These are phyloP conservation scores for Drosophila mojavensis DNA, from an alignment of 1,140 invertebrate genomes.

Conservation along the genomic window DNA sequence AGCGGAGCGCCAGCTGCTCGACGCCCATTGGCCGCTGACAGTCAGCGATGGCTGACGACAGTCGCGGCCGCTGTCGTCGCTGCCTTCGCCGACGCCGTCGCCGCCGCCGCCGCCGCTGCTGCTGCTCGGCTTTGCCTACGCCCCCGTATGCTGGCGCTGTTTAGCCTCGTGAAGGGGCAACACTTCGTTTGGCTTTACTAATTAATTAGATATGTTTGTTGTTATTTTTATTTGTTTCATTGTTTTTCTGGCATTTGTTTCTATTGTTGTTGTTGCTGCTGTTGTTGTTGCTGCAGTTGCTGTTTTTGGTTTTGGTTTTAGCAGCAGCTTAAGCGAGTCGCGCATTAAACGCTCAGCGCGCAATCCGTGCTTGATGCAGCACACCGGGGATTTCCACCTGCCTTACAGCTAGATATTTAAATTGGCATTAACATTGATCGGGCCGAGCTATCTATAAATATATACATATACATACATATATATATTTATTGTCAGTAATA, in stretches of 20 bases:
- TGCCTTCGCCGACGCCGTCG: background rate
- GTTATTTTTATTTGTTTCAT: no score
- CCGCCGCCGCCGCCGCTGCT: background rate
- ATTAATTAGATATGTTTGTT: constrained; percentile 38
- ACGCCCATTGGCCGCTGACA: constrained; percentile 37
- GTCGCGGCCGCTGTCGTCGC: background rate
- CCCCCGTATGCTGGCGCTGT: background rate
- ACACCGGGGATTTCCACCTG: constrained; percentile 6
- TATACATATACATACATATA: background rate
- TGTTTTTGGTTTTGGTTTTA: constrained; percentile 2
- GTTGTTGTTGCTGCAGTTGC: no score
- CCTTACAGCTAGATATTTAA: constrained; percentile 18
- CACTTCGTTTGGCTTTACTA: constrained; percentile 24
- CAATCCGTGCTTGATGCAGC: constrained; percentile 13
- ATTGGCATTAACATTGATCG: constrained; percentile 14
- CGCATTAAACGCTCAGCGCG: constrained; percentile 36
- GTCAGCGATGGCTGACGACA: constrained; percentile 37
- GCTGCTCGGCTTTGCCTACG: background rate
- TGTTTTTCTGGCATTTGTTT: no score
- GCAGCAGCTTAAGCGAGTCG: constrained; percentile 19
- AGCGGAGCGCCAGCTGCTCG: constrained; percentile 9
- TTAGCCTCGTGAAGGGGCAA: background rate
- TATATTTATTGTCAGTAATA: background rate
- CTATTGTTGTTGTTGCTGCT: no score
- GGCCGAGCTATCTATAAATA: background rate